Base-by-base conservation (phyloP, 1,140 invertebrate genomes). In the Megathymus violae region DNA sequence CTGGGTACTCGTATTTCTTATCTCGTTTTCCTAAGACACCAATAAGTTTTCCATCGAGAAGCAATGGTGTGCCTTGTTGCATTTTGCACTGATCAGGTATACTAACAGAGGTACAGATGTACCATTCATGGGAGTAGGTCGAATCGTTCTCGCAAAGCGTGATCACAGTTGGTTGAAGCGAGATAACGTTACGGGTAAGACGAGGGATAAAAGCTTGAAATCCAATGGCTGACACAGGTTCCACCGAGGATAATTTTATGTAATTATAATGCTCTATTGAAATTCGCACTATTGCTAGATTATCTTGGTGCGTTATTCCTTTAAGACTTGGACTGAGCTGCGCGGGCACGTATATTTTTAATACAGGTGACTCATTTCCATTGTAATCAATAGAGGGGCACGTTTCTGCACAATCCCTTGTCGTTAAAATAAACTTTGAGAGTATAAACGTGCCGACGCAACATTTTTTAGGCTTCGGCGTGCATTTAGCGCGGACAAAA, bases 371-470 rank as follows among this genome's bases (percentile, higher is more conserved):
- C 31, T 36, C 15, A n/a, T 31, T 5, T 36, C 27, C 48, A n/a
- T 9, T n/a, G n/a, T 17, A 51, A 54, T 63, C 51, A 13, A 71
- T 43, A 3, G n/a, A 64, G 22, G 72, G 46, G 48, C 79, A 80
- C 0, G 52, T 56, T 64, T 64, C 27, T 27, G 77, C 80, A 40
- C 80, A 85, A 31, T 51, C 71, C 6, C 67, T 52, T 4, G 82
- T 80, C 9, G 80, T 80, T 22, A 83, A 56, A 36, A 80, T 58
- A 11, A 75, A 62, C 41, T 76, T 65, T 1, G 65, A 47, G 11
- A 54, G 51, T 59, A 85, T 54, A 22, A 68, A 61, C 11, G 71
- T 76, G 13, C 82, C 80, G 6, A 76, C 38, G 43, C 80, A 85
- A 60, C 69, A 62, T 15, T 64, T 58, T 2, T 56, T 22, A 3